Percentiles rank a stretch among this genome's conserved stretches.
phyloP scores from a whole-genome alignment of 2,888 invertebrate species.

The Catocala fraxini region DNA sequence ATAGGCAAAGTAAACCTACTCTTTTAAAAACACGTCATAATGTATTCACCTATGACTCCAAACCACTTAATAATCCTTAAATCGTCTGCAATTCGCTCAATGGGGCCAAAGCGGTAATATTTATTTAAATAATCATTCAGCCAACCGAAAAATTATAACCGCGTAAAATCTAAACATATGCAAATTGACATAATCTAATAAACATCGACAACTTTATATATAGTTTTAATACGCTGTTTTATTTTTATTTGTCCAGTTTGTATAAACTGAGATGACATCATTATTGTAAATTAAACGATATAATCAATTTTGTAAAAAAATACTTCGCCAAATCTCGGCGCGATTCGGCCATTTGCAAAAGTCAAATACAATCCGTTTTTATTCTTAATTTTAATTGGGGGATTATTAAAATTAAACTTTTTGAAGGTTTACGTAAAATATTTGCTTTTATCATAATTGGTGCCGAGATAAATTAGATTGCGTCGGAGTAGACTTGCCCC shows the following conservation, averaged over 20 bases:
- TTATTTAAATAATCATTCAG: neutral
- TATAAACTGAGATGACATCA: too few species aligned
- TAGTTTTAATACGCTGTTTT: neutral
- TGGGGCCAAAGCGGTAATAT: neutral
- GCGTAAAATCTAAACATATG: neutral
- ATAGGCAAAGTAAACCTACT: too few species aligned
- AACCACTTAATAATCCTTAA: too few species aligned
- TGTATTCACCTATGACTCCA: too few species aligned
- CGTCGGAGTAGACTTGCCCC: neutral
- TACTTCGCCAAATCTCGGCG: neutral
- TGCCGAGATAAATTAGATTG: neutral
- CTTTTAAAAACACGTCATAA: too few species aligned
- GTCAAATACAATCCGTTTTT: constrained; percentile 7
- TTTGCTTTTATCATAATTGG: constrained; percentile 1
- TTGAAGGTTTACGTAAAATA: neutral
- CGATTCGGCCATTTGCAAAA: neutral
- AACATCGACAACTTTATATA: neutral
- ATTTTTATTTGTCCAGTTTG: too few species aligned
- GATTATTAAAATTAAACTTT: constrained; percentile 12
- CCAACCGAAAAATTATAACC: constrained; percentile 5
- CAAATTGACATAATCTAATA: neutral
- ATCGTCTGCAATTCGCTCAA: too few species aligned
- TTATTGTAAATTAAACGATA: too few species aligned
- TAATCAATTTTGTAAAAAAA: neutral
- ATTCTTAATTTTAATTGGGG: constrained; percentile 10